phyloP scores from a whole-genome alignment of 2,797 vertebrate genomes.

The Geotria australis region DNA sequence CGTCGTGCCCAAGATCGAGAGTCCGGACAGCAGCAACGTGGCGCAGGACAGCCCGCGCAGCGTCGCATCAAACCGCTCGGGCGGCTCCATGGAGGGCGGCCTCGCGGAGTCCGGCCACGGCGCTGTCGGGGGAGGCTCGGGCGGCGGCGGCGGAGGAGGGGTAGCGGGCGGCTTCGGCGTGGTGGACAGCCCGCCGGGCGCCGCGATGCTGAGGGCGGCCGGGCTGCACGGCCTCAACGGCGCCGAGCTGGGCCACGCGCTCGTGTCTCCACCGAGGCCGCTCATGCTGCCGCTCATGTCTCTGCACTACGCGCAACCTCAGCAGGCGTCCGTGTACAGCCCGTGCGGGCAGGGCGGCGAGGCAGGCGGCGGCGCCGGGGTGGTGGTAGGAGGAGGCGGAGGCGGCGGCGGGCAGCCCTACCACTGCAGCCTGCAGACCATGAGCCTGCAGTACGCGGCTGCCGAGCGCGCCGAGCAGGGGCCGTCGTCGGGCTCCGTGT shows the following conservation, averaged over 20 bases:
- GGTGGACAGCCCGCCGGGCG: conserved; percentile 6
- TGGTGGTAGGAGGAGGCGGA: conserved; percentile 17
- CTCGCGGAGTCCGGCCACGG: conserved; percentile 10
- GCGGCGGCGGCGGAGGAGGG: too few relatives aligned
- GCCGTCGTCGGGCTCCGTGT: not conserved
- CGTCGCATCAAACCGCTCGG: conserved; percentile 17
- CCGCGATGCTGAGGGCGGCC: not conserved
- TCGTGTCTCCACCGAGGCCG: not conserved
- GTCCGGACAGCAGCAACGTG: conserved; percentile 14
- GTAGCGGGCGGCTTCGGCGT: conserved; percentile 7
- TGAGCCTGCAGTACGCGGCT: conserved; percentile 19
- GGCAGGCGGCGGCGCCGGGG: conserved; percentile 9
- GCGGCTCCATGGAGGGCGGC: conserved; percentile 14
- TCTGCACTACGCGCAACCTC: conserved; percentile 12
- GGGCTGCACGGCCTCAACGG: not conserved
- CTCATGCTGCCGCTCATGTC: not conserved
- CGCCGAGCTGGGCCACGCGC: too few relatives aligned
- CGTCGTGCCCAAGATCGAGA: conserved; percentile 21
- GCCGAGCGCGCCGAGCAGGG: conserved; percentile 11
- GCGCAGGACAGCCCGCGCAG: conserved; percentile 23
- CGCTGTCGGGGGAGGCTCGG: conserved; percentile 8
- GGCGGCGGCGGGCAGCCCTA: conserved; percentile 13
- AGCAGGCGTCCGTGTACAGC: conserved; percentile 16
- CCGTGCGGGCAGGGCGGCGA: conserved; percentile 20
- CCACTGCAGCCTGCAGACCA: conserved; percentile 31